Conservation (phyloP, 2,797 vertebrate genomes). For the Peromyscus aztecus region DNA sequence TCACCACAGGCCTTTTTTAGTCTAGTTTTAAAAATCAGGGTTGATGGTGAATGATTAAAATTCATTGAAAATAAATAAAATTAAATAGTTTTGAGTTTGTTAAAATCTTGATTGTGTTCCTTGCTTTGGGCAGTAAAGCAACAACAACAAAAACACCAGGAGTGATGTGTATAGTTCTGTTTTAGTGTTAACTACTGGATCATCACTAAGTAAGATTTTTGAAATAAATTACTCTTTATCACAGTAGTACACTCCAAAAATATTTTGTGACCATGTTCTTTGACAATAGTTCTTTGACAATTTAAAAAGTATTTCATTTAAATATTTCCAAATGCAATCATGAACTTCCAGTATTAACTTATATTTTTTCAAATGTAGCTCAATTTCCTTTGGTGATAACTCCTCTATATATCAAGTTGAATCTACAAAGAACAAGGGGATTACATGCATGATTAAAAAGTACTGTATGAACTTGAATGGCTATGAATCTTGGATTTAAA, state of each 20-base stretch:
- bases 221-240: conserved; percentile 1
- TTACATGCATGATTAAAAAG: neutral
- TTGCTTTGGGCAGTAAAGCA: neutral
- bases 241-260: neutral
- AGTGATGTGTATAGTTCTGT: neutral
- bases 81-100: neutral
- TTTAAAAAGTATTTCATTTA: neutral
- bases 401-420: neutral
- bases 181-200: neutral
- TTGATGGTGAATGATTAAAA: neutral
- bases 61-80: conserved; percentile 11
- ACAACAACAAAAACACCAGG: neutral
- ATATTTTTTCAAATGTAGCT: neutral
- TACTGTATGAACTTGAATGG: neutral
- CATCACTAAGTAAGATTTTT: neutral
- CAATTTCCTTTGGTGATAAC: neutral
- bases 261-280: neutral
- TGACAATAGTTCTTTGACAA: neutral
- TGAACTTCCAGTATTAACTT: conserved; percentile 2
- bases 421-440: neutral
- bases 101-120: neutral
- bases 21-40: neutral
- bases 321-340: neutral
- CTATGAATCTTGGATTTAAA: conserved; percentile 28
- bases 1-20: neutral